Base-by-base conservation (phyloP, 2,113 vertebrate genomes). In the Camelus dromedarius region DNA sequence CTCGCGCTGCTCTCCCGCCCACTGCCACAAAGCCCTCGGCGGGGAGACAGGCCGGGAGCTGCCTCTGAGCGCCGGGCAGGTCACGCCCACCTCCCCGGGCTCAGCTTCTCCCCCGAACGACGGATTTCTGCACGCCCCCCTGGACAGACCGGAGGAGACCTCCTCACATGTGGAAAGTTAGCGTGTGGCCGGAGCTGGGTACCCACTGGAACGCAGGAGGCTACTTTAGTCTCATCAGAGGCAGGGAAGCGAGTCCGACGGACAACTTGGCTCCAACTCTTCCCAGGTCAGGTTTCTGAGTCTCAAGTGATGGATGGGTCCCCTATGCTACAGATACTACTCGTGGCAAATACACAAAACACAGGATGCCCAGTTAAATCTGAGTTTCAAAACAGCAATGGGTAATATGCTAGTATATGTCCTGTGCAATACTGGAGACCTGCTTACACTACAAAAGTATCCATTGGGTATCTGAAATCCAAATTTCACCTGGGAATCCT, bases 141-240 rank as follows among this genome's bases (percentile, higher is more conserved):
- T 1, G 7, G 32, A 32, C 81, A 70, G 30, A 22, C 24, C 42
- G 50, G 1, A 62, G 22, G 12, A 58, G 66, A 19, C 32, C n/a
- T 7, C 22, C 18, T 64, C 2, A 0, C 24, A 6, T 24, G 2
- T 0, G 11, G n/a, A 12, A 12, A 4, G 6, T 1, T 3, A 20
- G 38, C 0, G 0, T 5, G 7, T n/a, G 46, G 20, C 48, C 2
- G 0, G 5, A 5, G 32, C n/a, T 1, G 2, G n/a, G 32, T 1
- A 3, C 32, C 12, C 0, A 2, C 35, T 30, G 15, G 4, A 26
- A 15, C 0, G 1, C 13, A 32, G 69, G 5, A 28, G 66, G 19
- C 30, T 12, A 9, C 48, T 28, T 73, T 6, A 2, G 20, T 19
- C n/a, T 24, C 32, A 9, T 8, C 14, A 20, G 20, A 54, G 28